These are phyloP conservation scores for Trichomalopsis sarcophagae DNA, from an alignment of 1,140 invertebrate genomes.

Conservation along the genomic window DNA sequence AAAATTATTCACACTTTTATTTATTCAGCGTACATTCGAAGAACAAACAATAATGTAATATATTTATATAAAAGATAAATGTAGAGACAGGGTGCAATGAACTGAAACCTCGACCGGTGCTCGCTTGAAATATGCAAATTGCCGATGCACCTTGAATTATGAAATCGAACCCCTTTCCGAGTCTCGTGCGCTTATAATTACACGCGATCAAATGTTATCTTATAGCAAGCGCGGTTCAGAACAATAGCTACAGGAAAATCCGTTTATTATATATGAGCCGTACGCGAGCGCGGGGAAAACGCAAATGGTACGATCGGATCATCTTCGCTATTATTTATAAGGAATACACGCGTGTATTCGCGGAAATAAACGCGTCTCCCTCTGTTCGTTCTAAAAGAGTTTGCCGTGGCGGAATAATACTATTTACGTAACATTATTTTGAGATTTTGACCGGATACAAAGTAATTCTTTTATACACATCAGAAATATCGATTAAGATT, in stretches of 20 bases:
- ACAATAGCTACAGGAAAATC: neutral
- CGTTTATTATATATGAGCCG: neutral
- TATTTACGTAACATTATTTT: neutral
- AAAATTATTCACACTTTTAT: neutral
- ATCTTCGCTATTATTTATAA: neutral
- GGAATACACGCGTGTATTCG: neutral
- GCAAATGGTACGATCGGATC: neutral
- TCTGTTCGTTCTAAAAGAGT: neutral
- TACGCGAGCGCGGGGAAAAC: neutral
- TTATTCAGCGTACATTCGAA: neutral
- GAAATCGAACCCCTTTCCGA: neutral
- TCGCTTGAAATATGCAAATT: slow-evolving; percentile 20
- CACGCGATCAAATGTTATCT: neutral
- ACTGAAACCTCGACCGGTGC: neutral
- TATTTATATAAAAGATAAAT: neutral
- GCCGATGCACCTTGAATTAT: neutral
- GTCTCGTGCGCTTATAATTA: neutral
- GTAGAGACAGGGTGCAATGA: neutral
- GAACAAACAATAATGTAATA: no score
- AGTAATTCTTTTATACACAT: neutral
- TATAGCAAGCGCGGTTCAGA: neutral
- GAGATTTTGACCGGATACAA: neutral
- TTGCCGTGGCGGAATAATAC: neutral
- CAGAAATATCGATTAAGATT: neutral
- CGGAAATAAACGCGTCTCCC: neutral